Evolutionary conservation across 64 coral and sea anemone genomes (phyloP), one percentile per base, ranked within the genome.

Genomic region (Dendronephthya gigantea): DNA sequence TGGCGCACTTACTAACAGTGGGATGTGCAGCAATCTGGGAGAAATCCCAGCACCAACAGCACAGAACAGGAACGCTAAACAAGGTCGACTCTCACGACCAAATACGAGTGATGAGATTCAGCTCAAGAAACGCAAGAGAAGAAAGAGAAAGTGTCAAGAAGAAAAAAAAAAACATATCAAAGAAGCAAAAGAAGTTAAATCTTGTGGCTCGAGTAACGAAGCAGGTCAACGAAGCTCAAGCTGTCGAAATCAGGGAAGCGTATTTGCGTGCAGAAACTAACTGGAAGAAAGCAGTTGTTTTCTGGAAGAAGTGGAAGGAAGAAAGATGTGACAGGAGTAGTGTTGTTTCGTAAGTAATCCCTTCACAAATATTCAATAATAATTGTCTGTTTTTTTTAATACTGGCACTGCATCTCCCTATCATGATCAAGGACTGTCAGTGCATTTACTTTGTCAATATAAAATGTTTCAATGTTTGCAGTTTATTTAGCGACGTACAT

Each of bases 261-360:
- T n/a, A n/a, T n/a, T n/a, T n/a, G n/a, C n/a, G n/a, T n/a, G n/a
- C n/a, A n/a, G n/a, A n/a, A n/a, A n/a, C n/a, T n/a, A 59, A 52
- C 83, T 30, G 23, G 30, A 55, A 1, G 2, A 85, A 55, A 30
- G 84, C 84, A 12, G 29, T 36, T 14, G 58, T 29, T 35, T 66
- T 33, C 14, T 66, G 48, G n/a, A 85, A 28, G 33, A 85, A 66
- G 9, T 58, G 84, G 84, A 52, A 65, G 29, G 49, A 85, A 45
- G 62, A 69, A 69, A 74, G 29, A 31, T 86, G 1, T 16, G n/a
- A 3, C 35, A 25, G 55, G 7, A 69, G 2, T 34, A 48, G n/a
- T n/a, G n/a, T n/a, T 30, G 40, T 8, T 31, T 23, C 22, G 25
- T 70, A 31, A 17, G 43, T 43, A 41, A n/a, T n/a, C n/a, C n/a